phyloP scores from a whole-genome alignment of 2,113 vertebrate genomes.

The Brachionichthys hirsutus region DNA sequence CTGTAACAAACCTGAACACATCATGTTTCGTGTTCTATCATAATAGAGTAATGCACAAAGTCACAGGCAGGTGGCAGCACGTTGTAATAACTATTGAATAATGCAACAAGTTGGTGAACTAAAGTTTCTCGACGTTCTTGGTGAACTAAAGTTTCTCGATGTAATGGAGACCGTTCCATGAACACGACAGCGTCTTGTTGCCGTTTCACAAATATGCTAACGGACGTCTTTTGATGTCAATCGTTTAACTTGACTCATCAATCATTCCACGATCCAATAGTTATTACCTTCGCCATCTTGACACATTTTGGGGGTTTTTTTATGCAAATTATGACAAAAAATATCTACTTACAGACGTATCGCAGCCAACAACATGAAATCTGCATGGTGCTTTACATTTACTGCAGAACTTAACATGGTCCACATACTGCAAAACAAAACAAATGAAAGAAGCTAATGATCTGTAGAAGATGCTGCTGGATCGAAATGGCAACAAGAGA shows the following conservation, averaged over 20 bases:
- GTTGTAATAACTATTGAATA: slow-evolving; percentile 24
- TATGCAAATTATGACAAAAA: slow-evolving; percentile 58
- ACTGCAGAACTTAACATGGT: slow-evolving; percentile 89
- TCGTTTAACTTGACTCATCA: too few relatives aligned
- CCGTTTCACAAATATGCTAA: too few relatives aligned
- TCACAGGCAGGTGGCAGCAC: slow-evolving; percentile 14
- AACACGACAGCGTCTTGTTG: too few relatives aligned
- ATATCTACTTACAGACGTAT: slow-evolving; percentile 79
- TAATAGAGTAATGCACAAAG: background rate
- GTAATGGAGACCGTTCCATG: too few relatives aligned
- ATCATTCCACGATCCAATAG: slow-evolving; percentile 16
- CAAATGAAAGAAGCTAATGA: slow-evolving; percentile 53
- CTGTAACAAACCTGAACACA: too few relatives aligned
- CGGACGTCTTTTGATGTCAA: too few relatives aligned
- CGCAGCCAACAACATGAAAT: slow-evolving; percentile 88
- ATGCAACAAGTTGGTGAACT: slow-evolving; percentile 7
- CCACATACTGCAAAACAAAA: slow-evolving; percentile 84
- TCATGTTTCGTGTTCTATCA: too few relatives aligned
- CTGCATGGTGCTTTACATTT: slow-evolving; percentile 88
- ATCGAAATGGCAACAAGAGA: slow-evolving; percentile 46
- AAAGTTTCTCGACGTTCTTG: background rate
- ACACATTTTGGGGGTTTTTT: too few relatives aligned
- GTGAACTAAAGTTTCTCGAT: too few relatives aligned
- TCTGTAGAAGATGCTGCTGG: slow-evolving; percentile 27
- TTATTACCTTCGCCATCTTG: slow-evolving; percentile 15